Percentiles rank a stretch among this genome's conserved stretches.
These are phyloP conservation scores for Emberiza fucata DNA, from an alignment of 2,113 vertebrate genomes.

Conservation along the genomic window DNA sequence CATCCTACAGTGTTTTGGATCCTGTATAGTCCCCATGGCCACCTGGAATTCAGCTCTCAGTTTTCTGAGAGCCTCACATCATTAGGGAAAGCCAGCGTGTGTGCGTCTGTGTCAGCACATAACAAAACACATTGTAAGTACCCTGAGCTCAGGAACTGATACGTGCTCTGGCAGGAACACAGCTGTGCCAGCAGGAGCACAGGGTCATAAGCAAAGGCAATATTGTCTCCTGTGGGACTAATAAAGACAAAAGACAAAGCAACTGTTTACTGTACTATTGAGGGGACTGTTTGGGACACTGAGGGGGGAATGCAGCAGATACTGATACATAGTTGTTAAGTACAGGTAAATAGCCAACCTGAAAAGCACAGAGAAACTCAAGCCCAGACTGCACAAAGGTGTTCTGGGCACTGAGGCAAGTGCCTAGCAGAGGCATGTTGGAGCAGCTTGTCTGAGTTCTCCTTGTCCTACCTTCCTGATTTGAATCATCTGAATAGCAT, in stretches of 20 bases:
- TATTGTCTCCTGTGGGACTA: slow-evolving; percentile 42
- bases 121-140: slow-evolving; percentile 48
- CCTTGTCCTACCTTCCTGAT: not conserved
- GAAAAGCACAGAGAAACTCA: not conserved
- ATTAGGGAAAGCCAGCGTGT: not conserved
- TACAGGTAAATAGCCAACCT: slow-evolving; percentile 30
- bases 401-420: not conserved
- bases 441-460: not conserved
- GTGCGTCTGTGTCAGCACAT: slow-evolving; percentile 50
- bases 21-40: not conserved
- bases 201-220: slow-evolving; percentile 47
- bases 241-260: slow-evolving; percentile 54
- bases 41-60: not conserved
- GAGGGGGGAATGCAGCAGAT: not conserved
- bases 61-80: not conserved
- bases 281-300: not conserved
- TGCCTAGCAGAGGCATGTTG: accelerated
- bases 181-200: slow-evolving; percentile 22
- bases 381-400: not conserved
- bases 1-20: not conserved
- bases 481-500: not conserved
- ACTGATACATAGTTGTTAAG: not conserved
- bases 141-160: slow-evolving; percentile 51
- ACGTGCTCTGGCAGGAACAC: slow-evolving; percentile 54
- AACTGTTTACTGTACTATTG: slow-evolving; percentile 15